Conservation (phyloP, 2,888 invertebrate species). For the Hyposoter didymator region DNA sequence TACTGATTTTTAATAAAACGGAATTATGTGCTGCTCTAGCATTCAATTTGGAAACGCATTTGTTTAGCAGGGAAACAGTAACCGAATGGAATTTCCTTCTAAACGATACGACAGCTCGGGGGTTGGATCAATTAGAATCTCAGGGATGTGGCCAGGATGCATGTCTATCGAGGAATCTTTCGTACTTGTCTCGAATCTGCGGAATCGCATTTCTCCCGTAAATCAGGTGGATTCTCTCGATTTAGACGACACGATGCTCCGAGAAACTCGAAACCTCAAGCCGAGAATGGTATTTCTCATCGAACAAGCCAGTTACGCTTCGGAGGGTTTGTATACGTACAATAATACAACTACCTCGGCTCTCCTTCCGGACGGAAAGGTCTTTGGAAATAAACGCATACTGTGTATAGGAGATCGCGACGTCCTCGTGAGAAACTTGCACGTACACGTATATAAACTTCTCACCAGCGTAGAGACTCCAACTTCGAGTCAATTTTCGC, state of each 20-base stretch:
- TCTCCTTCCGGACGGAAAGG: conserved; percentile 21
- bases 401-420: conserved; percentile 14
- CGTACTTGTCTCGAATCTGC: neutral
- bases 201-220: conserved; percentile 25
- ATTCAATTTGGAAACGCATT: neutral
- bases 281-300: conserved; percentile 44
- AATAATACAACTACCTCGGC: conserved; percentile 32
- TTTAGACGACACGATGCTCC: conserved; percentile 17
- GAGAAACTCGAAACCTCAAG: conserved; percentile 36
- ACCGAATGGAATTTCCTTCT: neutral
- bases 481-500: neutral
- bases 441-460: neutral
- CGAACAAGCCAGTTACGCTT: conserved; percentile 34
- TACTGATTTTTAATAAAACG: too few relatives aligned
- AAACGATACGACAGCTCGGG: neutral
- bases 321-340: conserved; percentile 25
- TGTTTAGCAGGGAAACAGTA: neutral
- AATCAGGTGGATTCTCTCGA: conserved; percentile 29
- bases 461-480: neutral
- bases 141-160: neutral
- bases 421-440: conserved; percentile 17
- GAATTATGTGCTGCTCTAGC: neutral
- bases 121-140: neutral
- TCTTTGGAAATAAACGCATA: conserved; percentile 48
- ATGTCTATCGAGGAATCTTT: conserved; percentile 1